Evolutionary conservation across 2,888 invertebrate species (phyloP).

Genomic region (Drosophila niveifrons): DNA sequence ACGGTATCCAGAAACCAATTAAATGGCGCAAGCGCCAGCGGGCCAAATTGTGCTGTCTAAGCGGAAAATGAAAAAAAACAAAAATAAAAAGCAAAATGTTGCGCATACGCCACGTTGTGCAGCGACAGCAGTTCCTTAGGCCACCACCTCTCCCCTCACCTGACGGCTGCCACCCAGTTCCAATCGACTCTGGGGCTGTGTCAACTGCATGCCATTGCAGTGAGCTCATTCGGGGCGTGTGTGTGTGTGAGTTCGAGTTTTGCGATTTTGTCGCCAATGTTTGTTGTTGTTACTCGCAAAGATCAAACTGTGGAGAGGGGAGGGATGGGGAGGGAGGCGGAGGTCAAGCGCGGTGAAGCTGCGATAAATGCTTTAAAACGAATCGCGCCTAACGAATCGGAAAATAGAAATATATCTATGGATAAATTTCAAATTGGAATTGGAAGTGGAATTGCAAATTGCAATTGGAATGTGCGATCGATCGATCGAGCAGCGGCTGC

Average conservation of each 20-base stretch:
- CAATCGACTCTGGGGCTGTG: constrained; percentile 53
- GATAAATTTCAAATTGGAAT: constrained; percentile 49
- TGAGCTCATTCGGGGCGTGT: constrained; percentile 71
- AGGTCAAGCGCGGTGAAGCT: constrained; percentile 4
- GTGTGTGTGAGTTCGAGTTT: constrained; percentile 58
- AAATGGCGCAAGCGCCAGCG: constrained; percentile 72
- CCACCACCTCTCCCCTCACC: not conserved
- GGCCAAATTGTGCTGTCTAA: constrained; percentile 46
- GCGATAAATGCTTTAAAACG: constrained; percentile 67
- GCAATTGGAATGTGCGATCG: constrained; percentile 45
- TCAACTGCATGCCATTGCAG: constrained; percentile 81
- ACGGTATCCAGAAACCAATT: constrained; percentile 44
- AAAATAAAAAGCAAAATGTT: constrained; percentile 45
- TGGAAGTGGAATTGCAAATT: not conserved
- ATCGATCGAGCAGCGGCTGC: constrained; percentile 20
- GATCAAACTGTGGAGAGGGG: not conserved
- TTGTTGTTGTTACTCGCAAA: constrained; percentile 2
- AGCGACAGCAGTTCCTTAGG: constrained; percentile 55
- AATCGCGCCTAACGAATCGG: constrained; percentile 70
- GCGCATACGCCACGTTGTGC: constrained; percentile 79
- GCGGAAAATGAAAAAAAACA: constrained; percentile 18
- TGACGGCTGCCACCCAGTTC: constrained; percentile 38
- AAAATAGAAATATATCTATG: constrained; percentile 18
- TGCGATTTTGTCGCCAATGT: constrained; percentile 65
- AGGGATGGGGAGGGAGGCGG: constrained; percentile 2